A percentile compares a stretch with the other conserved stretches of the same genome.
phyloP scores from a whole-genome alignment of 64 coral and sea anemone genomes.

The Catalaphyllia jardinei region DNA sequence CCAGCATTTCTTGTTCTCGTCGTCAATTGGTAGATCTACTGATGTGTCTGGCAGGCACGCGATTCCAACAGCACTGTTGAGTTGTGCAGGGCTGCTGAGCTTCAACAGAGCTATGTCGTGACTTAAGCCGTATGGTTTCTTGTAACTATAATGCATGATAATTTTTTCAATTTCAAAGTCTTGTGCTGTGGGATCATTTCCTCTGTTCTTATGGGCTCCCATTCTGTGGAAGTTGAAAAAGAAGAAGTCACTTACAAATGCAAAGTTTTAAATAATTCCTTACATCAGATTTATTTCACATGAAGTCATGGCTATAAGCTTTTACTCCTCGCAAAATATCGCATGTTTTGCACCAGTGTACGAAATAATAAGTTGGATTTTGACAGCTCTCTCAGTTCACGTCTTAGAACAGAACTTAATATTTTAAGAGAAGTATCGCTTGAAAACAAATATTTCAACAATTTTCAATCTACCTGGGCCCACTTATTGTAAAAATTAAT shows the following conservation, averaged over 20 bases:
- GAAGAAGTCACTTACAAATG: too few relatives aligned
- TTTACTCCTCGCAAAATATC: too few relatives aligned
- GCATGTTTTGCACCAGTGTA: too few relatives aligned
- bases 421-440: too few relatives aligned
- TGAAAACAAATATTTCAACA: too few relatives aligned
- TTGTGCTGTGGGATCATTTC: slow-evolving; percentile 27
- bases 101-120: slow-evolving; percentile 64
- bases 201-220: slow-evolving; percentile 53
- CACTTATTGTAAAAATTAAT: too few relatives aligned
- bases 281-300: too few relatives aligned
- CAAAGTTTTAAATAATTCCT: too few relatives aligned
- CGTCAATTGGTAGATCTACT: slow-evolving; percentile 31
- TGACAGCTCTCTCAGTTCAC: too few relatives aligned
- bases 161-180: slow-evolving; percentile 64
- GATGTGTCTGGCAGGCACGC: slow-evolving; percentile 69
- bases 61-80: slow-evolving; percentile 64
- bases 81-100: slow-evolving; percentile 38
- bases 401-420: too few relatives aligned
- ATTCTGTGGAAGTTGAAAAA: slow-evolving; percentile 8
- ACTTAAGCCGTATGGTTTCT: slow-evolving; percentile 65
- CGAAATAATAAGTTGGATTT: too few relatives aligned
- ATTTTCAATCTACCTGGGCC: too few relatives aligned
- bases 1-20: slow-evolving; percentile 65
- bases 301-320: not conserved
- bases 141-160: slow-evolving; percentile 51